Conservation (phyloP, 2,888 invertebrate species). For the Apamea anceps region DNA sequence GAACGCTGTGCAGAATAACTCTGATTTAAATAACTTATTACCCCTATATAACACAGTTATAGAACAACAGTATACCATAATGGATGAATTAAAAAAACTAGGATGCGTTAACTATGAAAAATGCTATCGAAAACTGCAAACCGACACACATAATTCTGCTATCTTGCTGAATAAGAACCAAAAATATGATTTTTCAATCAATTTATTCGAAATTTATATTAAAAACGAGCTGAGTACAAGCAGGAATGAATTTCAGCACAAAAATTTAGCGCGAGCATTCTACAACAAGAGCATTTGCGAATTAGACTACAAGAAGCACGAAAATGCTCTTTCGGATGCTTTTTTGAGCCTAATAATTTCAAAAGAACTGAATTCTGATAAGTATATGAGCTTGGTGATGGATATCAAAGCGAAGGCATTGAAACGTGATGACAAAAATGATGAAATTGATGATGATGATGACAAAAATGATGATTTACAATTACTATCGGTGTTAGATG, state of each 20-base stretch:
- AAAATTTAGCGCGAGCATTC: slow-evolving; percentile 81
- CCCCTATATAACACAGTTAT: slow-evolving; percentile 70
- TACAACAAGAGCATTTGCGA: slow-evolving; percentile 87
- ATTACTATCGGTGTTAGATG: slow-evolving; percentile 73
- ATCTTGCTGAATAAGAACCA: slow-evolving; percentile 79
- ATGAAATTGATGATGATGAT: slow-evolving; percentile 57
- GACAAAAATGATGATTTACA: slow-evolving; percentile 71
- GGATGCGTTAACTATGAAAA: slow-evolving; percentile 79
- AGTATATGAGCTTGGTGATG: slow-evolving; percentile 84
- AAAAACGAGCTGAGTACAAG: slow-evolving; percentile 74
- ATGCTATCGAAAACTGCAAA: slow-evolving; percentile 80
- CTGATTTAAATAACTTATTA: slow-evolving; percentile 68
- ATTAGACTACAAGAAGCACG: slow-evolving; percentile 76
- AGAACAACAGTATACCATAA: slow-evolving; percentile 74
- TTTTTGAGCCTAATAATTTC: slow-evolving; percentile 81
- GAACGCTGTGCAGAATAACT: slow-evolving; percentile 66
- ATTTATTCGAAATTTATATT: slow-evolving; percentile 81
- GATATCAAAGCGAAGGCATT: slow-evolving; percentile 83
- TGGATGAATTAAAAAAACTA: slow-evolving; percentile 71
- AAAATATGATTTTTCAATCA: slow-evolving; percentile 77
- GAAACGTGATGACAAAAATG: slow-evolving; percentile 66
- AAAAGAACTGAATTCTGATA: slow-evolving; percentile 74
- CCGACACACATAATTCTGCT: slow-evolving; percentile 83
- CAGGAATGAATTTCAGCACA: slow-evolving; percentile 70
- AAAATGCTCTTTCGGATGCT: slow-evolving; percentile 78